phyloP scores from a whole-genome alignment of 1,140 invertebrate genomes.

The Brachionus angularis region DNA sequence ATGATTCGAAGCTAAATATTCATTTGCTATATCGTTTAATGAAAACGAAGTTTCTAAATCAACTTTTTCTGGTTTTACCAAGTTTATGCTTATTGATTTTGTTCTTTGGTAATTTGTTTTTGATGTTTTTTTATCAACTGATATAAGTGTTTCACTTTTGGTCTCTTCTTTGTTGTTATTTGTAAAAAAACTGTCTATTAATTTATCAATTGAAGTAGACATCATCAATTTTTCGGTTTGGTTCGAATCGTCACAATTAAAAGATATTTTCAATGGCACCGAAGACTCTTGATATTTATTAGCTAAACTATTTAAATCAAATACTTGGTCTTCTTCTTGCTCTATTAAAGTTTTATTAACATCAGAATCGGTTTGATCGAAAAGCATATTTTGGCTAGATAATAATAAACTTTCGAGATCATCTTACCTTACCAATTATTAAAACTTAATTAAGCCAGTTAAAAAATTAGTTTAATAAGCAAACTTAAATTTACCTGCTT shows the following conservation, averaged over 20 bases:
- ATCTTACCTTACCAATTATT: conserved; percentile 43
- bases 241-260: neutral
- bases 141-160: neutral
- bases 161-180: neutral
- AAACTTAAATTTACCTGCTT: neutral
- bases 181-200: conserved; percentile 32
- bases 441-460: too few relatives aligned
- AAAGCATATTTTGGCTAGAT: neutral
- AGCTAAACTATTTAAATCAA: conserved; percentile 24
- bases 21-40: conserved; percentile 19
- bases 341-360: neutral
- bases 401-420: conserved; percentile 41
- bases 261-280: neutral
- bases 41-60: conserved; percentile 7
- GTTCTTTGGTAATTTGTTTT: conserved; percentile 13
- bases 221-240: neutral
- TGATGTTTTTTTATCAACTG: too few relatives aligned
- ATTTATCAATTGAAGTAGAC: conserved; percentile 30
- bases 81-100: conserved; percentile 20
- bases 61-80: neutral
- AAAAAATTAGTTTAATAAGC: too few relatives aligned
- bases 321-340: conserved; percentile 26
- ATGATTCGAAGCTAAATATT: conserved; percentile 10
- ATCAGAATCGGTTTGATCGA: neutral
- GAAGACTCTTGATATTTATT: neutral